These are phyloP conservation scores for Pterostichus niger DNA, from an alignment of 2,888 invertebrate species.

Conservation along the genomic window DNA sequence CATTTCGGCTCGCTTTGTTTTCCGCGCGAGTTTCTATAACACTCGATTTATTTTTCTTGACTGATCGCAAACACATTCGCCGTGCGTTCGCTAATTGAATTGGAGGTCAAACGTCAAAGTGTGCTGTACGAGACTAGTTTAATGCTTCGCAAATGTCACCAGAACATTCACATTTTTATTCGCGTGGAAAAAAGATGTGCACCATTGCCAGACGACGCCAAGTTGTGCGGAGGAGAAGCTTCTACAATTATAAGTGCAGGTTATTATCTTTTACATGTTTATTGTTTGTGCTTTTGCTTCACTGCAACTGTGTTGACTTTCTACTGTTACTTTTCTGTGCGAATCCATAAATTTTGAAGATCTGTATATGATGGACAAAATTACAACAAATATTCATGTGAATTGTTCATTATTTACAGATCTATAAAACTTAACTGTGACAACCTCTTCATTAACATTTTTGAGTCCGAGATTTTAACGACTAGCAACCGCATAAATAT, in stretches of 20 bases:
- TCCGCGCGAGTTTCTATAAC: slow-evolving; percentile 21
- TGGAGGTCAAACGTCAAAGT: not conserved
- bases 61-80: slow-evolving; percentile 37
- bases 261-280: too few species aligned
- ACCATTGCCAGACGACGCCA: slow-evolving; percentile 70
- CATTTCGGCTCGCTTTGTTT: slow-evolving; percentile 34
- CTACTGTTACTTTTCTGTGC: too few species aligned
- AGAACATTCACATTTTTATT: slow-evolving; percentile 44
- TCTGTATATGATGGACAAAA: too few species aligned
- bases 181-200: slow-evolving; percentile 68
- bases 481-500: too few species aligned
- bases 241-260: slow-evolving; percentile 69
- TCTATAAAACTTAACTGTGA: too few species aligned
- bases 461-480: too few species aligned
- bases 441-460: too few species aligned
- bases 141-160: slow-evolving; percentile 46
- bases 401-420: too few species aligned
- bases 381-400: too few species aligned
- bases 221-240: slow-evolving; percentile 70
- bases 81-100: slow-evolving; percentile 35
- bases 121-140: not conserved
- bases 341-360: too few species aligned
- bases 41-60: slow-evolving; percentile 43
- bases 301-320: too few species aligned
- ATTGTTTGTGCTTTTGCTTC: too few species aligned